Conservation (phyloP, 92 coral and sea anemone genomes). For the Parazoanthus swiftii region DNA sequence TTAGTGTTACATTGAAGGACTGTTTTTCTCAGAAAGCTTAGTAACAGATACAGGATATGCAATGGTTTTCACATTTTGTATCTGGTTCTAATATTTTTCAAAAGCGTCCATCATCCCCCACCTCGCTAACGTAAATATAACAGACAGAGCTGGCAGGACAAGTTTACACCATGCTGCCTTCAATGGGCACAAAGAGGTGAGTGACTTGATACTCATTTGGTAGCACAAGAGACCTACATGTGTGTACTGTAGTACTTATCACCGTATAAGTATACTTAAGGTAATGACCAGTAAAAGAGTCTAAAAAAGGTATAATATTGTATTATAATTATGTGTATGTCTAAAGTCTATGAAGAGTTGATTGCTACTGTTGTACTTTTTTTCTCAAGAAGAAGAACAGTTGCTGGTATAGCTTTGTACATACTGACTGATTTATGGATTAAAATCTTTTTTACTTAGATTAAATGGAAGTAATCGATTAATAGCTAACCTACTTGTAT, state of each 20-base stretch:
- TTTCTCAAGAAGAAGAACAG: no score
- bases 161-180: conserved; percentile 97
- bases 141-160: conserved; percentile 97
- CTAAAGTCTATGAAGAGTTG: background rate
- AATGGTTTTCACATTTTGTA: background rate
- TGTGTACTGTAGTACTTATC: no score
- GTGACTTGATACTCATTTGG: background rate
- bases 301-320: background rate
- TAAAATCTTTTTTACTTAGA: background rate
- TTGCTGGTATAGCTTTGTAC: no score
- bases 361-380: no score
- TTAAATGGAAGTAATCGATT: background rate
- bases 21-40: no score
- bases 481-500: background rate
- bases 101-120: conserved; percentile 86
- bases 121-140: conserved; percentile 92
- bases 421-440: background rate
- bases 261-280: no score
- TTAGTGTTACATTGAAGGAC: no score
- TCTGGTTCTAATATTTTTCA: conserved; percentile 4
- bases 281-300: background rate
- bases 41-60: no score
- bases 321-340: background rate
- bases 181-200: conserved; percentile 96
- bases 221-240: background rate